phyloP scores from a whole-genome alignment of 2,113 vertebrate species.

The Triplophysa rosa region DNA sequence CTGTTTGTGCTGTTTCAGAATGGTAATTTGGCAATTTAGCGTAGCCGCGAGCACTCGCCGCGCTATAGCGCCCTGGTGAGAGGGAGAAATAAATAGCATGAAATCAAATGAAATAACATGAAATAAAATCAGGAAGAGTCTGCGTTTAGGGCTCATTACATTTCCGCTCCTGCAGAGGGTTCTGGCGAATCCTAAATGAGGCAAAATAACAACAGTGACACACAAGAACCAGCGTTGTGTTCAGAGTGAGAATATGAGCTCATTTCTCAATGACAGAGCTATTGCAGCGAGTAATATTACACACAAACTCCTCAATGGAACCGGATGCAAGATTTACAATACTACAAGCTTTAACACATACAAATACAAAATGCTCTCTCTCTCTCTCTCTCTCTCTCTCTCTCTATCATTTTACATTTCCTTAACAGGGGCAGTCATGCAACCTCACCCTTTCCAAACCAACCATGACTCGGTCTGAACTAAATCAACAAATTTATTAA shows the following conservation, averaged over 20 bases:
- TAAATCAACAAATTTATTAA: no score
- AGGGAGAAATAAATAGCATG: conserved; percentile 50
- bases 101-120: conserved; percentile 54
- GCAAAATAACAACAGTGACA: conserved; percentile 53
- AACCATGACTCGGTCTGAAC: no score
- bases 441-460: no score
- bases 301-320: neutral
- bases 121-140: conserved; percentile 55
- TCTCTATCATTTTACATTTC: no score
- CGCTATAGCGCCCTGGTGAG: conserved; percentile 12
- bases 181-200: conserved; percentile 40
- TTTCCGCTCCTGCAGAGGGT: conserved; percentile 26
- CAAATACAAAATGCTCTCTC: no score
- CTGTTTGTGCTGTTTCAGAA: conserved; percentile 45
- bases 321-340: neutral
- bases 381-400: no score
- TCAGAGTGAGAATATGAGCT: neutral
- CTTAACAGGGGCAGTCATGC: no score
- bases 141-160: conserved; percentile 45
- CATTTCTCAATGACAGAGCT: conserved; percentile 2
- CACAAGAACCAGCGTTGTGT: conserved; percentile 35
- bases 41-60: conserved; percentile 33
- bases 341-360: neutral
- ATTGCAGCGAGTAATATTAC: neutral
- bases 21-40: conserved; percentile 50